Conservation (phyloP, 2,113 vertebrate species). For the Anhinga anhinga region DNA sequence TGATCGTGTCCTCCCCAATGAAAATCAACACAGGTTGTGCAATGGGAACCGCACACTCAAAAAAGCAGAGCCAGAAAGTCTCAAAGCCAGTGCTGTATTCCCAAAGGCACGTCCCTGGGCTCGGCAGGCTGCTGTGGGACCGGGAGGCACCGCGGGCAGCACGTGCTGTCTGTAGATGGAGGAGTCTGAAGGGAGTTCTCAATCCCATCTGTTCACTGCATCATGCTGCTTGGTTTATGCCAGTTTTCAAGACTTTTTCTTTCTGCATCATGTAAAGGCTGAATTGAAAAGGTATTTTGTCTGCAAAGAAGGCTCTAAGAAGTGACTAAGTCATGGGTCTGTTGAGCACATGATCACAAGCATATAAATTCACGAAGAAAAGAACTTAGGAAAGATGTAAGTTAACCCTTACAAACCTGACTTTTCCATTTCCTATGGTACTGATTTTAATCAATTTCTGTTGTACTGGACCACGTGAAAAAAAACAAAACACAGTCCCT, state of each 20-base stretch:
- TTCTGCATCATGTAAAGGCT: background rate
- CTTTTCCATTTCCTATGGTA: background rate
- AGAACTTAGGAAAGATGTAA: background rate
- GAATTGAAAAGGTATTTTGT: background rate
- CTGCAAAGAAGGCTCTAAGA: background rate
- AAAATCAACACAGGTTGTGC: background rate
- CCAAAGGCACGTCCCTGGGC: accelerated
- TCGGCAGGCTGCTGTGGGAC: background rate
- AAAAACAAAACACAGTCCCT: background rate
- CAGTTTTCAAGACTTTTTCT: background rate
- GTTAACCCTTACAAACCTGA: background rate
- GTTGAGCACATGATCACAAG: background rate
- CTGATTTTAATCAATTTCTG: background rate
- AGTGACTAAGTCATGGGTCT: background rate
- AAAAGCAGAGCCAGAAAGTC: background rate
- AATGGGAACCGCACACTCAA: accelerated
- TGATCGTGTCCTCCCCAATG: accelerated
- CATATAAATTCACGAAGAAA: background rate
- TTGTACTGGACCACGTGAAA: background rate
- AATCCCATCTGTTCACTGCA: background rate
- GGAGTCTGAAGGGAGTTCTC: background rate
- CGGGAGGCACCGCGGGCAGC: accelerated
- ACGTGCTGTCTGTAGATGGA: background rate
- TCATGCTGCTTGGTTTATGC: background rate
- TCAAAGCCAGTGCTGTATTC: background rate